A percentile compares a stretch with the other conserved stretches of the same genome.
Conservation (phyloP, 53 echinoderm and acorn worm genomes). For the Echinarachnius parma region DNA sequence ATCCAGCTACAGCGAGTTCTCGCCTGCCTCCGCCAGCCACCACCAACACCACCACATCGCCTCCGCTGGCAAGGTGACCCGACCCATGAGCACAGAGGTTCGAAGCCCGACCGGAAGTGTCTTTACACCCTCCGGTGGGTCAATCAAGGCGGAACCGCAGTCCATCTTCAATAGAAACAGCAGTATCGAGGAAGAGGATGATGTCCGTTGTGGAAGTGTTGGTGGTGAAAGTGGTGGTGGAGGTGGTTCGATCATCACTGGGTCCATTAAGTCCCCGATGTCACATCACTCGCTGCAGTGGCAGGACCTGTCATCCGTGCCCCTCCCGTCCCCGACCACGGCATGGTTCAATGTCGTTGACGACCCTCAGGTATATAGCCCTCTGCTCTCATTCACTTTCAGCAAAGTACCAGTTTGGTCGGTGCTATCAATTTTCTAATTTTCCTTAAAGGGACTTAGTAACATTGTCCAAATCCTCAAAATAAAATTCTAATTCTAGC, state of each 20-base stretch:
- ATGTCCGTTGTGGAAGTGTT: no score
- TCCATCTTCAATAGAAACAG: neutral
- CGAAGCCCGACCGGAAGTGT: conserved; percentile 1
- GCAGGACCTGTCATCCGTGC: conserved; percentile 30
- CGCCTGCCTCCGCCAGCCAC: neutral
- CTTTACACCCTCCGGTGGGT: neutral
- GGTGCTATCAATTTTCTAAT: no score
- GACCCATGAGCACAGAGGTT: neutral
- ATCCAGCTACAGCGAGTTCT: conserved; percentile 21
- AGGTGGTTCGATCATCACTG: no score
- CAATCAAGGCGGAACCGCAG: neutral
- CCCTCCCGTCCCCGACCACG: conserved; percentile 24
- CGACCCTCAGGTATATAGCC: no score
- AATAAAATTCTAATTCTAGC: no score
- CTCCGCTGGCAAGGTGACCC: neutral
- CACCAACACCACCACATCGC: neutral
- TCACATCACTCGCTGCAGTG: conserved; percentile 33
- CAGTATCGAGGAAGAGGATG: neutral
- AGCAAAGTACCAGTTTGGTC: no score
- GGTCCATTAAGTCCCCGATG: conserved; percentile 18
- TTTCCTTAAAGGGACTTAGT: no score
- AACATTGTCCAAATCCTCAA: no score
- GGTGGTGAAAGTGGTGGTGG: no score
- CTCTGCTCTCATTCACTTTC: no score
- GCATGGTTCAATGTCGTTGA: conserved; percentile 26